Base-by-base conservation (phyloP, 2,797 vertebrate genomes). In the Microtus californicus region DNA sequence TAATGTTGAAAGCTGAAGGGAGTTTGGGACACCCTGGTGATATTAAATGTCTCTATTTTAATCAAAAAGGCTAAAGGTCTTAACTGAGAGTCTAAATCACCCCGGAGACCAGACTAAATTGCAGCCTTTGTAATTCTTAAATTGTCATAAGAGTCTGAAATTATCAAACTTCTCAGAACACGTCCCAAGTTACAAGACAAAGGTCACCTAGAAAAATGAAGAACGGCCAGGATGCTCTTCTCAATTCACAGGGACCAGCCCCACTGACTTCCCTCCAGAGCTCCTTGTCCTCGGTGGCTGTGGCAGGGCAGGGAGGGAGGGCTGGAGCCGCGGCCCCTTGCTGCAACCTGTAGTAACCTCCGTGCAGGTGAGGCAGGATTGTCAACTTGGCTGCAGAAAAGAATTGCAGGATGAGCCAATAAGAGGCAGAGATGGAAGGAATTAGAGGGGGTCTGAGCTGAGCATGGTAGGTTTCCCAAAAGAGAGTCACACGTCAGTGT, bases 21-120 rank as follows among this genome's bases (percentile, higher is more conserved):
- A 73, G 43, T 95, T 92, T 90, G 23, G 89, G 83, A 71, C 56
- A 79, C 51, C 51, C 48, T 87, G 61, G 85, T 93, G 88, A 95
- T 89, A 94, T 43, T 93, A 93, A 96, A 96, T 80, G 82, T 88
- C 92, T 92, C 83, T 94, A 59, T 92, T 97, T 95, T 93, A 88
- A 96, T 96, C 65, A 91, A 93, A 96, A 95, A 76, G 82, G 77
- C 94, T 91, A 91, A 95, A 89, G 89, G 93, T 90, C 61, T 94
- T 89, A 78, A 79, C 48, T 51, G 78, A 93, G 88, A 94, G 87
- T 91, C 54, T 89, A 85, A 94, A 56, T 80, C 77, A 95, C 92
- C 71, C 94, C 59, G 91, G 91, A 54, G 87, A 65, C 19, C 51
- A 91, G 51, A 43, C 89, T 90, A 90, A 95, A 92, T 82, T 48